A percentile compares a stretch with the other conserved stretches of the same genome.
Evolutionary conservation across 2,888 invertebrate genomes (phyloP).

Genomic region (Cacoxenus indagator): DNA sequence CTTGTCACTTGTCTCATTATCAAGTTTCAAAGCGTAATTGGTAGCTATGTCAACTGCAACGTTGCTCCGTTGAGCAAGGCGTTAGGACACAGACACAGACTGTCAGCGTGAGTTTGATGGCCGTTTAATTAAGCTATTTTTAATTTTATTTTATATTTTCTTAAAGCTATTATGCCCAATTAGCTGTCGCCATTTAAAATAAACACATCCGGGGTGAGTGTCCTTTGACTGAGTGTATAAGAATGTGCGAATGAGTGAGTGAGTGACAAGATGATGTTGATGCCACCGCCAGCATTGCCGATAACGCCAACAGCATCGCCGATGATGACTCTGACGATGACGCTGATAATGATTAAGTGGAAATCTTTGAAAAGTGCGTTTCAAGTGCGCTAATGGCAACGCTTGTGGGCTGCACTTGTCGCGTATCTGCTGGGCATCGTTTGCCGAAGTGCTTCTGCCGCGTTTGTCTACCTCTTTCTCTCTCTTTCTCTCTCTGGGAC

Average conservation of each 20-base stretch:
- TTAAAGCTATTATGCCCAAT: slow-evolving; percentile 6
- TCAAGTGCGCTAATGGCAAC: slow-evolving; percentile 19
- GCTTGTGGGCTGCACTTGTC: not conserved
- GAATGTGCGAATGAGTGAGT: not conserved
- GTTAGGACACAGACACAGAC: no score
- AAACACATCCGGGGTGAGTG: not conserved
- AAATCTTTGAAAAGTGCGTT: slow-evolving; percentile 20
- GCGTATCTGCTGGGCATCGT: not conserved
- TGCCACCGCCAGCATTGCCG: not conserved
- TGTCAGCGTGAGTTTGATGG: slow-evolving; percentile 23
- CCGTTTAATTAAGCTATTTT: slow-evolving; percentile 3
- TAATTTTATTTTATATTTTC: not conserved
- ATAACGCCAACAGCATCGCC: not conserved
- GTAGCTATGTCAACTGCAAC: not conserved
- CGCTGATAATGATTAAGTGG: slow-evolving; percentile 2
- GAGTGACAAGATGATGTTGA: not conserved
- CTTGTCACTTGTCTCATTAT: slow-evolving; percentile 45
- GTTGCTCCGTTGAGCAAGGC: no score
- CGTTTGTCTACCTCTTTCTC: not conserved
- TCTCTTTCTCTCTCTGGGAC: not conserved
- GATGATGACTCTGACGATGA: not conserved
- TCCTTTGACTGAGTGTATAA: slow-evolving; percentile 21
- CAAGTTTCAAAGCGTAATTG: slow-evolving; percentile 21
- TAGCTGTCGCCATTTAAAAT: not conserved
- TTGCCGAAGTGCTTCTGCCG: not conserved